Evolutionary conservation across 2,888 invertebrate genomes (phyloP).

Genomic region (Acrobasis consociella): DNA sequence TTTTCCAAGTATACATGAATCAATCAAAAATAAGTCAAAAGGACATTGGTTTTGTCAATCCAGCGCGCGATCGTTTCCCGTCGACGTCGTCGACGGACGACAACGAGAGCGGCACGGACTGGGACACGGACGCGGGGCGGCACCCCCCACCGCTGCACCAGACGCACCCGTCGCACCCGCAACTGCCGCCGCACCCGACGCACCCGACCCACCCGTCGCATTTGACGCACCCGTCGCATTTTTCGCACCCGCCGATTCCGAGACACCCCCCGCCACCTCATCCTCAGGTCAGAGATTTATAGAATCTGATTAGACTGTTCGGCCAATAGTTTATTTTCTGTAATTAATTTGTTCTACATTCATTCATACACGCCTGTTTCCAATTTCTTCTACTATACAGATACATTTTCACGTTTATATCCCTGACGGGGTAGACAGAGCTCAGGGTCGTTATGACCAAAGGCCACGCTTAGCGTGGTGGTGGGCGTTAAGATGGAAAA

Average conservation of each 20-base stretch:
- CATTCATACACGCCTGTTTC: no score
- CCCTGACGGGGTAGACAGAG: no score
- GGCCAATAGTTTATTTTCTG: neutral
- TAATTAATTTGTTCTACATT: no score
- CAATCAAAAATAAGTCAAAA: neutral
- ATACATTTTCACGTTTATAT: no score
- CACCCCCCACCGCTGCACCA: conserved; percentile 79
- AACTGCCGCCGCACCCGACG: conserved; percentile 28
- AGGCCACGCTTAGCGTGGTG: no score
- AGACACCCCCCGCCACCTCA: conserved; percentile 26
- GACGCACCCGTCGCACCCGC: conserved; percentile 49
- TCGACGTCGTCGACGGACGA: conserved; percentile 87
- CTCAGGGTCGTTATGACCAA: no score
- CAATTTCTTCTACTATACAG: no score
- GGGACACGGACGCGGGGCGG: conserved; percentile 66
- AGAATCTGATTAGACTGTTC: no score
- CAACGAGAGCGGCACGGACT: conserved; percentile 83
- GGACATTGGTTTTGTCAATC: neutral
- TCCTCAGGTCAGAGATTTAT: conserved; percentile 22
- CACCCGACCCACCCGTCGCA: conserved; percentile 45
- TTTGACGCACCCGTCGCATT: conserved; percentile 36
- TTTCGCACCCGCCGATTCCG: conserved; percentile 25
- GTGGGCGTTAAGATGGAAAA: no score
- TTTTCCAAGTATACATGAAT: no score
- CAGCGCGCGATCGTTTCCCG: conserved; percentile 86